A percentile compares a stretch with the other conserved stretches of the same genome.
phyloP scores from a whole-genome alignment of 2,888 invertebrate species.

The Chironomus tentans region DNA sequence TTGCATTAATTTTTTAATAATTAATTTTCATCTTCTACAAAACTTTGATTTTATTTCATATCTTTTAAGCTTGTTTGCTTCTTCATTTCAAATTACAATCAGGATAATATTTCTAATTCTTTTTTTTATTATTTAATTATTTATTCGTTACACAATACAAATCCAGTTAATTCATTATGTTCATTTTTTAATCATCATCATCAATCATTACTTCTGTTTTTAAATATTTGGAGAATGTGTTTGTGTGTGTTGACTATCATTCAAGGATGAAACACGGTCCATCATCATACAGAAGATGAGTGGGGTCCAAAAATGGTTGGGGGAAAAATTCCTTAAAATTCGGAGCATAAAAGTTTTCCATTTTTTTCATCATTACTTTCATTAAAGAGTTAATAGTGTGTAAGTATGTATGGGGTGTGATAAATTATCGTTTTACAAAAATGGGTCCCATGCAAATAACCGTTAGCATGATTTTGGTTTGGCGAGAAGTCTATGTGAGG shows the following conservation, averaged over 20 bases:
- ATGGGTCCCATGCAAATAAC: slow-evolving; percentile 40
- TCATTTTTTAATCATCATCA: too few species aligned
- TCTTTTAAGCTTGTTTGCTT: not conserved
- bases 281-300: too few species aligned
- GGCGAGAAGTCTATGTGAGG: slow-evolving; percentile 77
- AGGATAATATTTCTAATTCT: not conserved
- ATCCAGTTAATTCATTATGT: not conserved
- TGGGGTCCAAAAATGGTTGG: too few species aligned
- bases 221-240: too few species aligned
- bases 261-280: too few species aligned
- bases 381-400: not conserved
- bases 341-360: too few species aligned
- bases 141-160: slow-evolving; percentile 14
- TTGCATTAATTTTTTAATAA: not conserved
- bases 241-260: too few species aligned
- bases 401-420: not conserved
- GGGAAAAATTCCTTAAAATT: too few species aligned
- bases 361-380: not conserved
- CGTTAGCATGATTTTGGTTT: slow-evolving; percentile 50
- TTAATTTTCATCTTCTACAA: not conserved
- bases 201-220: too few species aligned
- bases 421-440: slow-evolving; percentile 29
- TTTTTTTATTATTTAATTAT: slow-evolving; percentile 3
- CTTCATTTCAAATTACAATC: not conserved
- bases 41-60: not conserved